Evolutionary conservation across 2,888 invertebrate species (phyloP), one percentile per base, ranked within the genome.

Genomic region (Ophioninae sp.): DNA sequence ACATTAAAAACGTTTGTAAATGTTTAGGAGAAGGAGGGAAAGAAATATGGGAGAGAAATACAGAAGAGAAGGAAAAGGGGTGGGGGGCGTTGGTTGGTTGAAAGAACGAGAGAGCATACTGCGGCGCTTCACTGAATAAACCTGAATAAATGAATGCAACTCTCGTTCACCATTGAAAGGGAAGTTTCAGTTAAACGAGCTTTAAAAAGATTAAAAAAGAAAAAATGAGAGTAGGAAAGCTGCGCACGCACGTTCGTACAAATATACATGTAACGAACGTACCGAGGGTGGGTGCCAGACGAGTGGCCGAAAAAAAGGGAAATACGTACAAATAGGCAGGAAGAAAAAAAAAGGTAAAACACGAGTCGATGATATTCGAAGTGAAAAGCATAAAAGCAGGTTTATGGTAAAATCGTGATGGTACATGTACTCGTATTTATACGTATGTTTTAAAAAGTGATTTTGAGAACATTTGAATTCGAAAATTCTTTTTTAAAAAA

Each of bases 151-250:
- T 83, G 84, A 86, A 86, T 87, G 86, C 85, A 76, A 75, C 84
- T 85, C 81, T 81, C 84, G 76, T 70, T 84, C 59, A 37, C 78
- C 50, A 72, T 59, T 75, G 74, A 83, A 85, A 81, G 83, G 82
- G 84, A 80, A 86, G 85, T 86, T 87, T 86, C 86, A 83, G 87
- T 87, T 86, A 86, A 89, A 87, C 86, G 86, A 87, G 85, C 85
- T 88, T 86, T 72, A 77, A 86, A 65, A 72, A 69, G 41, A 41
- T 50, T 41, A 68, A 78, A 77, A 75, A 79, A 44, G 21, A 73
- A 20, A 39, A 41, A 41, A 41, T 41, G 7, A 17, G 44, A 6
- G 50, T 17, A 59, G 30, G 21, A 61, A 73, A 75, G 17, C 13
- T 50, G 17, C 50, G 13, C 17, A 50, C 50, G 50, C 50, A 50